Conservation (phyloP, 2,888 invertebrate genomes). For the Amphipoea oculea region DNA sequence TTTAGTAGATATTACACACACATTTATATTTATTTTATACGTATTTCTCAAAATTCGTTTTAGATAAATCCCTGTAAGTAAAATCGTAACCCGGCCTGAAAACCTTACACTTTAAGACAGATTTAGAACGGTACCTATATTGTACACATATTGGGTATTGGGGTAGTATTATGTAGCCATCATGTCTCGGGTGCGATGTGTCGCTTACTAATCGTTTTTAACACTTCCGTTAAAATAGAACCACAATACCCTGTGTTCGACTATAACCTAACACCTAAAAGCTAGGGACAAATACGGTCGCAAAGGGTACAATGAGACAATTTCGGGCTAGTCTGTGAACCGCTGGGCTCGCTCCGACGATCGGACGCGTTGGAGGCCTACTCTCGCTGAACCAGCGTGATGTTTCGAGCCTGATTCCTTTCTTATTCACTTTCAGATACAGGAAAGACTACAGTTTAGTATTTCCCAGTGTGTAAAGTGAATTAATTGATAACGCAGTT, state of each 20-base stretch:
- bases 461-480: slow-evolving; percentile 2
- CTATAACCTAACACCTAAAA: slow-evolving; percentile 88
- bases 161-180: slow-evolving; percentile 87
- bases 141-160: slow-evolving; percentile 88
- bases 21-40: slow-evolving; percentile 57
- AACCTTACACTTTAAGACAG: slow-evolving; percentile 81
- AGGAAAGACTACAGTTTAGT: background rate
- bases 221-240: slow-evolving; percentile 89
- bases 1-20: slow-evolving; percentile 43
- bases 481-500: slow-evolving; percentile 5
- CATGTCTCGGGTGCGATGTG: slow-evolving; percentile 78
- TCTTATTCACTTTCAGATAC: background rate
- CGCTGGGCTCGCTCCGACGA: slow-evolving; percentile 53
- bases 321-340: slow-evolving; percentile 58
- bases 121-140: slow-evolving; percentile 82
- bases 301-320: slow-evolving; percentile 83
- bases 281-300: slow-evolving; percentile 89
- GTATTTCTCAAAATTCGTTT: slow-evolving; percentile 70
- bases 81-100: slow-evolving; percentile 76
- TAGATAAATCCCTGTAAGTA: slow-evolving; percentile 68
- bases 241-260: slow-evolving; percentile 90
- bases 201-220: slow-evolving; percentile 84
- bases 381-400: background rate
- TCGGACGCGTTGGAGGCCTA: slow-evolving; percentile 18
- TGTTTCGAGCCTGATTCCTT: background rate